These are phyloP conservation scores for Glaucopsyche alexis DNA, from an alignment of 2,888 invertebrate species.

Conservation along the genomic window DNA sequence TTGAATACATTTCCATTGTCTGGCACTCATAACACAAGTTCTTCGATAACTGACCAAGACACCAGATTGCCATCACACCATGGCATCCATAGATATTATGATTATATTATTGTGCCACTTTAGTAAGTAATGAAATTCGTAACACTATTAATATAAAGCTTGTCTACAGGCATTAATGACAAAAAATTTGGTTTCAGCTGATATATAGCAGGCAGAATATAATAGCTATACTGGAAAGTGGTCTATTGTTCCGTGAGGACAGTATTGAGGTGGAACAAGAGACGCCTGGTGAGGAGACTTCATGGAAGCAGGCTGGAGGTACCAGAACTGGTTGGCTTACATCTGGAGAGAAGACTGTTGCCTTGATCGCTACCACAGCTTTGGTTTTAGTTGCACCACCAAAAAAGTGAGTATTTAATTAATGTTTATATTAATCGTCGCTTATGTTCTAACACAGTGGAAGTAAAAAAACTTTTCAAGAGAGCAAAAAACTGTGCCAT, in stretches of 20 bases:
- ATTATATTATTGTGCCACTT: too few relatives aligned
- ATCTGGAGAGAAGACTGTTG: slow-evolving; percentile 50
- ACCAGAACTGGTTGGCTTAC: slow-evolving; percentile 58
- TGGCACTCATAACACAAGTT: too few relatives aligned
- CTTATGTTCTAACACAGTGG: too few relatives aligned
- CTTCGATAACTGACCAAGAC: too few relatives aligned
- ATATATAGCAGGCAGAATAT: slow-evolving; percentile 58
- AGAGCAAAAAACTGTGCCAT: too few relatives aligned
- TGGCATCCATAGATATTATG: too few relatives aligned
- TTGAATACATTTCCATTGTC: too few relatives aligned
- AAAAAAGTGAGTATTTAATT: slow-evolving; percentile 47
- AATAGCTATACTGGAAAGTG: slow-evolving; percentile 64
- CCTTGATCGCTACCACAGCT: slow-evolving; percentile 41
- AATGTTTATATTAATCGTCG: too few relatives aligned
- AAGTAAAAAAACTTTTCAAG: too few relatives aligned
- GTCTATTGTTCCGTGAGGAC: slow-evolving; percentile 70
- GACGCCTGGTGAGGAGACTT: slow-evolving; percentile 49
- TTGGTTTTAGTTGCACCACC: slow-evolving; percentile 53
- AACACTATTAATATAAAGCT: not conserved
- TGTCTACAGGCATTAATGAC: not conserved
- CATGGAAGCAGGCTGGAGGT: slow-evolving; percentile 55
- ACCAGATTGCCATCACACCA: too few relatives aligned
- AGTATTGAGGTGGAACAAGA: slow-evolving; percentile 67
- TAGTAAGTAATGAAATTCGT: too few relatives aligned
- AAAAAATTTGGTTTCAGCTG: slow-evolving; percentile 49